Base-by-base conservation (phyloP, 2,888 invertebrate species). In the Cryptus viduatorius region DNA sequence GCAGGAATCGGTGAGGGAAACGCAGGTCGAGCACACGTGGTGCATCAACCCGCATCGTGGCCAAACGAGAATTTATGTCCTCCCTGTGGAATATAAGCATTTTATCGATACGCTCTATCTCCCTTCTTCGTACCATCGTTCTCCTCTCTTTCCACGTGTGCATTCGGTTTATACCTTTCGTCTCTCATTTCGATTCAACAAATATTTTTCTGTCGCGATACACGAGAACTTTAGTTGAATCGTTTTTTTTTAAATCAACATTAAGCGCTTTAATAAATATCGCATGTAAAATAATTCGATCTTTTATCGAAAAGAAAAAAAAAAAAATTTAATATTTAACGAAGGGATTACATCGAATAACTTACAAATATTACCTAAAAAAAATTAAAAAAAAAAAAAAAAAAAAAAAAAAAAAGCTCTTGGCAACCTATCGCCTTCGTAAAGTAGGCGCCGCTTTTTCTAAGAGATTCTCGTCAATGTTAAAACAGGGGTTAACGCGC, bases 21-120 rank as follows among this genome's bases (percentile, higher is more conserved):
- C 59, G 67, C 44, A 46, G 64, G 19, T 14, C 48, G 37, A 48
- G 68, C 80, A 72, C 65, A 71, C 79, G 71, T 42, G 67, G 67
- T 72, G 65, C 76, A 77, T 83, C 83, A 46, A 77, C 72, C 72
- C 79, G 83, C 83, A 72, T 77, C 76, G 76, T 68, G 83, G 67
- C 72, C 83, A 72, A 80, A 80, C 83, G 67, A 72, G 44, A 80
- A 83, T 83, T 83, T 77, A 80, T 80, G 61, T 72, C 76, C 80
- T 80, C 80, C 72, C 76, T 72, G 72, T 68, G 71, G 72, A 77
- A 80, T 77, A 83, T 83, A 83, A 83, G 72, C 83, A 76, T 83
- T 83, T 80, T 80, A 80, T 80, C 76, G 79, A 77, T 72, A 67
- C 50, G 42, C 75, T 37, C 37, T 50, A 46, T 76, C 50, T 71